Evolutionary conservation across 2,113 vertebrate species (phyloP).

Genomic region (Lepidothrix coronata): DNA sequence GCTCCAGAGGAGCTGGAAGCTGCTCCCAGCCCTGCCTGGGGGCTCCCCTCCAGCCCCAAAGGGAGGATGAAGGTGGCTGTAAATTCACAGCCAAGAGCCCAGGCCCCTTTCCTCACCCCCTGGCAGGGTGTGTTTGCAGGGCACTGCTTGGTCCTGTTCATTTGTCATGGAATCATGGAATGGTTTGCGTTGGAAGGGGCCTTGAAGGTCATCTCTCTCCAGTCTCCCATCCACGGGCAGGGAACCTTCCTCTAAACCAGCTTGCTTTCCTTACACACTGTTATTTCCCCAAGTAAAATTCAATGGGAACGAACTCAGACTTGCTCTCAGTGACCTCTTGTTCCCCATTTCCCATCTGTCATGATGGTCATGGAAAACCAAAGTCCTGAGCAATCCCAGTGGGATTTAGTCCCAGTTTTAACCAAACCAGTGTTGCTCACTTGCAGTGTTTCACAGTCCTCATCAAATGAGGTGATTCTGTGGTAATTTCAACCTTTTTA

Average conservation of each 20-base stretch:
- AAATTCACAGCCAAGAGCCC: not conserved
- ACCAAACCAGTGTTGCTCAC: not conserved
- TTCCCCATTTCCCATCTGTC: not conserved
- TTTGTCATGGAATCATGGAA: not conserved
- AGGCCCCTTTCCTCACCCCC: not conserved
- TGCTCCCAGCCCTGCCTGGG: not conserved
- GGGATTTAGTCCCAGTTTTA: not conserved
- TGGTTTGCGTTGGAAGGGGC: not conserved
- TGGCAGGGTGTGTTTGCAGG: not conserved
- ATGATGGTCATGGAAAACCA: not conserved
- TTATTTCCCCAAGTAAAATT: not conserved
- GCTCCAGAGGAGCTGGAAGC: not conserved
- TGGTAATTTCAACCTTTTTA: not conserved
- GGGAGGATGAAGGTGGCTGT: not conserved
- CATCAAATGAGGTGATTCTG: not conserved
- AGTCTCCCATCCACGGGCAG: fast-evolving
- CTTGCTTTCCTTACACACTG: not conserved
- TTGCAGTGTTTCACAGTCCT: not conserved
- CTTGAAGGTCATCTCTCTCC: not conserved
- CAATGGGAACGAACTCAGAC: not conserved
- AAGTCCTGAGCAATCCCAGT: not conserved
- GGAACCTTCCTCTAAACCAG: not conserved
- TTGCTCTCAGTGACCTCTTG: fast-evolving
- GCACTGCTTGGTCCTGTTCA: fast-evolving
- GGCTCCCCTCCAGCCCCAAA: not conserved